These are phyloP conservation scores for Falcunculus frontatus DNA, from an alignment of 2,113 vertebrate species.

Conservation along the genomic window DNA sequence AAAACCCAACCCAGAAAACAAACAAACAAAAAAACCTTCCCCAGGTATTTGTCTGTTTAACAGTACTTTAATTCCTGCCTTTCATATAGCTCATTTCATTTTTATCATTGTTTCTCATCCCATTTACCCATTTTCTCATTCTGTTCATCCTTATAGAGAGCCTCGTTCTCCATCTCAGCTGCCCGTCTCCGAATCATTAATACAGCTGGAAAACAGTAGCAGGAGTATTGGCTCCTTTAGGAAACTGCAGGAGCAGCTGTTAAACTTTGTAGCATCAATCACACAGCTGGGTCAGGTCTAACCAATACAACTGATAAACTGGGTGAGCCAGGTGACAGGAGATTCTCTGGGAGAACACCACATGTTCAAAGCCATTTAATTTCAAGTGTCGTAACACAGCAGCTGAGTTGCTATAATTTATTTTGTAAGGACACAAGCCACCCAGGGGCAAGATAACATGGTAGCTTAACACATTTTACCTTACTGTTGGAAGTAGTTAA, in stretches of 20 bases:
- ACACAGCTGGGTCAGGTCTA: not conserved
- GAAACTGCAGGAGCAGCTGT: not conserved
- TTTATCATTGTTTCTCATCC: not conserved
- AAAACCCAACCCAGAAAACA: no score
- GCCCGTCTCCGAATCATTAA: not conserved
- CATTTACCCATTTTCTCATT: not conserved
- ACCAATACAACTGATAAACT: not conserved
- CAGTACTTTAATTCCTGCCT: not conserved
- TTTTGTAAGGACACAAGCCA: not conserved
- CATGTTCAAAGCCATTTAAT: not conserved
- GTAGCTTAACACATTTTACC: not conserved
- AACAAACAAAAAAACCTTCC: not conserved
- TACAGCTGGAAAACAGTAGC: fast-evolving
- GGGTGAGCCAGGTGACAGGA: not conserved
- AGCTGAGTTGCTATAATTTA: not conserved
- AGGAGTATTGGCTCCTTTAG: not conserved
- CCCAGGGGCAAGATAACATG: not conserved
- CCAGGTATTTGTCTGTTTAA: not conserved
- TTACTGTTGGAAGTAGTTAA: not conserved
- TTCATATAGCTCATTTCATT: not conserved
- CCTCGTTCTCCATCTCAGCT: not conserved
- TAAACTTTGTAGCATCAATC: not conserved
- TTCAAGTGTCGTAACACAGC: not conserved
- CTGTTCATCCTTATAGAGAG: not conserved
- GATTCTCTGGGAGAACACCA: not conserved